Evolutionary conservation across 1,140 invertebrate genomes (phyloP).

Genomic region (Coboldia fuscipes): DNA sequence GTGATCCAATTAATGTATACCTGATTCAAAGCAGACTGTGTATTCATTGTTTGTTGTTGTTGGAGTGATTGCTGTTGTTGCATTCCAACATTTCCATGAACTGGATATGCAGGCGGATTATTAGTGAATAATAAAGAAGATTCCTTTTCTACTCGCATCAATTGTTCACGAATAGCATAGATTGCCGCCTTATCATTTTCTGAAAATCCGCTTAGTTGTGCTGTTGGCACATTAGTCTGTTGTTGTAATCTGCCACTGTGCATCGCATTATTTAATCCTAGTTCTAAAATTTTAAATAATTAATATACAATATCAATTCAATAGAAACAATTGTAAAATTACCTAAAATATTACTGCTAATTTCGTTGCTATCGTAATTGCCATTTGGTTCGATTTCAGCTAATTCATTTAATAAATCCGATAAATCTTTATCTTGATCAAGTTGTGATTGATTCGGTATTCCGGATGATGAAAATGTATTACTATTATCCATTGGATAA

Average conservation of each 20-base stretch:
- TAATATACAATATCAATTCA: no score
- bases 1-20: background rate
- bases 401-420: slow-evolving; percentile 63
- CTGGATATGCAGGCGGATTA: slow-evolving; percentile 40
- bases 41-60: slow-evolving; percentile 8
- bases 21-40: slow-evolving; percentile 7
- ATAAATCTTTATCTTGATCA: slow-evolving; percentile 43
- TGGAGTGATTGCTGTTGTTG: slow-evolving; percentile 5
- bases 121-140: slow-evolving; percentile 37
- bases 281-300: no score
- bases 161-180: slow-evolving; percentile 68
- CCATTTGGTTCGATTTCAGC: slow-evolving; percentile 55
- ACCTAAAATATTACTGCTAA: no score
- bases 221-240: background rate
- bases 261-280: slow-evolving; percentile 25
- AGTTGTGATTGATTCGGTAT: slow-evolving; percentile 5
- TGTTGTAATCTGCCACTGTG: slow-evolving; percentile 19
- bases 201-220: slow-evolving; percentile 2
- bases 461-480: no score
- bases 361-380: no score
- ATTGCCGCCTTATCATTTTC: slow-evolving; percentile 65
- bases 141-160: slow-evolving; percentile 67
- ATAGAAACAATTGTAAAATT: no score
- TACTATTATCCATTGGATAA: no score
- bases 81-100: slow-evolving; percentile 8